phyloP scores from a whole-genome alignment of 2,888 invertebrate species.

The Phanerotoma sp. region DNA sequence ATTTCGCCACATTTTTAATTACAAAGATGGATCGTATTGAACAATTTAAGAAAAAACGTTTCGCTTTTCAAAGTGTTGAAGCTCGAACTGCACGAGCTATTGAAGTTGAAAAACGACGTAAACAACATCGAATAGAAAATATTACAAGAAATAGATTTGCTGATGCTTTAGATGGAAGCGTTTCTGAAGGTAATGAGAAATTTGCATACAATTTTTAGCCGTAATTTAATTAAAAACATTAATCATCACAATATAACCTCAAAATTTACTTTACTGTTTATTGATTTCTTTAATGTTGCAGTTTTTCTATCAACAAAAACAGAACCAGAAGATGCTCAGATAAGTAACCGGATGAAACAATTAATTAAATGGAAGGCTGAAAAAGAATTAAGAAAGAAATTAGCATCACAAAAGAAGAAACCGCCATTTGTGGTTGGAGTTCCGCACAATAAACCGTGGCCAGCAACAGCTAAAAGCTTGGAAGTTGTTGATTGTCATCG shows the following conservation, averaged over 20 bases:
- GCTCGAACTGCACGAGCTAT: conserved; percentile 27
- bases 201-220: neutral
- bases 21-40: neutral
- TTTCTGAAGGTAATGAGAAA: conserved; percentile 15
- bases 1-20: no score
- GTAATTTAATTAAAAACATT: neutral
- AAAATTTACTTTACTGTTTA: neutral
- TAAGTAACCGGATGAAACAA: conserved; percentile 21
- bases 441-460: conserved; percentile 44
- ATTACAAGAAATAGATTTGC: conserved; percentile 25
- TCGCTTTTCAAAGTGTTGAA: conserved; percentile 8
- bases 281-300: no score
- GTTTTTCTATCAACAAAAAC: neutral
- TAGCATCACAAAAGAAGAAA: conserved; percentile 38
- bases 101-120: conserved; percentile 21
- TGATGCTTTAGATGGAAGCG: neutral
- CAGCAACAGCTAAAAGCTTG: conserved; percentile 31
- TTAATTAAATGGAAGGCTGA: conserved; percentile 43
- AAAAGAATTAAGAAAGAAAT: conserved; percentile 33
- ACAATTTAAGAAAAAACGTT: conserved; percentile 28
- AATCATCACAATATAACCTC: neutral
- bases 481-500: conserved; percentile 24
- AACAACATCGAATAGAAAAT: conserved; percentile 14
- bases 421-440: conserved; percentile 48
- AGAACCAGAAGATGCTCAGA: no score